A percentile compares a stretch with the other conserved stretches of the same genome.
Conservation (phyloP, 2,888 invertebrate species). For the Caenorhabditis panamensis region DNA sequence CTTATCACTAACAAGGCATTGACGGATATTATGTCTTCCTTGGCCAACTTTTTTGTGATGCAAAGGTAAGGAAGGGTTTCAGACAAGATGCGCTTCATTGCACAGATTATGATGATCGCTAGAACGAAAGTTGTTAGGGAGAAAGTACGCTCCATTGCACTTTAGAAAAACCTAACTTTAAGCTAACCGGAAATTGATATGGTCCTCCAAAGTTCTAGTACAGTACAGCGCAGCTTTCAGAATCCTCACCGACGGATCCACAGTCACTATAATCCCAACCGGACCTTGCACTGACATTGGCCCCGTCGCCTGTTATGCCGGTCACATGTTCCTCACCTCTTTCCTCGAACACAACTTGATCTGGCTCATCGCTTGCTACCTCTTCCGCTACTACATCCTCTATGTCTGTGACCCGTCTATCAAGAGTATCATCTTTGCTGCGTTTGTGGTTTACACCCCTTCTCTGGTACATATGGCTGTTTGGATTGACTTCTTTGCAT, state of each 20-base stretch:
- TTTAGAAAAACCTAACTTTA: too few species aligned
- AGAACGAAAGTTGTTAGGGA: too few species aligned
- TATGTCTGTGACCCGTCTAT: conserved; percentile 46
- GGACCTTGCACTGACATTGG: conserved; percentile 30
- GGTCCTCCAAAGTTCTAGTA: neutral
- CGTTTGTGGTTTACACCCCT: conserved; percentile 39
- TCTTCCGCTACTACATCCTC: conserved; percentile 52
- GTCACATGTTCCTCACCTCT: conserved; percentile 49
- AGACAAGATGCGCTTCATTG: too few species aligned
- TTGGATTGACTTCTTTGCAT: conserved; percentile 40
- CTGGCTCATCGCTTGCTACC: conserved; percentile 56
- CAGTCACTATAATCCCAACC: conserved; percentile 31
- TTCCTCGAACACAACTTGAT: conserved; percentile 53
- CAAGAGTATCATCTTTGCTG: conserved; percentile 45
- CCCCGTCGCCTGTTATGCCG: conserved; percentile 41
- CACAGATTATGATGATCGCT: too few species aligned
- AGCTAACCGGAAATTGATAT: neutral
- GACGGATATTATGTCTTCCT: conserved; percentile 48
- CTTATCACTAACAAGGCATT: conserved; percentile 53
- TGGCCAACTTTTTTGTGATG: conserved; percentile 55
- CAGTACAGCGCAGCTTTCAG: neutral
- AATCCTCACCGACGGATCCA: conserved; percentile 42
- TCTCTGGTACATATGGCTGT: conserved; percentile 42
- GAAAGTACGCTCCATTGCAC: neutral
- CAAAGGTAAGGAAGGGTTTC: conserved; percentile 17